Evolutionary conservation across 2,888 invertebrate species (phyloP).

Genomic region (Branchipolynoe longqiensis): DNA sequence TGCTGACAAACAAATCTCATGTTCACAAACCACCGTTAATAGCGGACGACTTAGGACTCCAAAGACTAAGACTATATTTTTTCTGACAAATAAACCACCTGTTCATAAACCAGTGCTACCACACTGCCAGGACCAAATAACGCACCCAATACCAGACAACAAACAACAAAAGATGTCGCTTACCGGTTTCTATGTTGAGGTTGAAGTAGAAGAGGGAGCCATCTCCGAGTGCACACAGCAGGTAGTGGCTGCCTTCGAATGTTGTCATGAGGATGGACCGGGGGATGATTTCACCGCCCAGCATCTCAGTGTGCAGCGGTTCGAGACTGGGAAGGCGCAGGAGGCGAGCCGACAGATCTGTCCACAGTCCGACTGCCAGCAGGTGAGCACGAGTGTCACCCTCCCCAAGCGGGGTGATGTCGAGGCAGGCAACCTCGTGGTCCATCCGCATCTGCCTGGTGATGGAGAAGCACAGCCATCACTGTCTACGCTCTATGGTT

Average conservation of each 20-base stretch:
- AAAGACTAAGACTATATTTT: no score
- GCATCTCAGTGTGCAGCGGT: constrained; percentile 91
- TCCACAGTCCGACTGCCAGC: constrained; percentile 97
- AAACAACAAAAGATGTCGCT: no score
- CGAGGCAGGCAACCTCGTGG: constrained; percentile 97
- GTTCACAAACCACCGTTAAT: no score
- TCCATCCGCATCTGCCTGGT: constrained; percentile 85
- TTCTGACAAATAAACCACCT: no score
- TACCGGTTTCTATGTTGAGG: constrained; percentile 85
- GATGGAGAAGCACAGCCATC: no score
- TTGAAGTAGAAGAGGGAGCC: constrained; percentile 98
- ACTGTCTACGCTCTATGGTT: no score
- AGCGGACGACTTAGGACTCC: no score
- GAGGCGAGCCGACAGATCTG: constrained; percentile 95
- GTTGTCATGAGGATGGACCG: constrained; percentile 96
- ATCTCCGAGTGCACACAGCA: constrained; percentile 92
- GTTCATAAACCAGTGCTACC: no score
- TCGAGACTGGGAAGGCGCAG: constrained; percentile 90
- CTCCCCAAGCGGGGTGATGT: constrained; percentile 88
- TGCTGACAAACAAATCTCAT: no score
- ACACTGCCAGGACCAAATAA: no score
- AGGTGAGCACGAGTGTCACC: constrained; percentile 82
- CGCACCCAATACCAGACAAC: no score
- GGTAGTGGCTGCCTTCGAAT: constrained; percentile 90
- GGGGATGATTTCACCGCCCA: constrained; percentile 95